Percentiles rank a stretch among this genome's conserved stretches.
These are phyloP conservation scores for Bettongia penicillata DNA, from an alignment of 2,113 vertebrate species.

Conservation along the genomic window DNA sequence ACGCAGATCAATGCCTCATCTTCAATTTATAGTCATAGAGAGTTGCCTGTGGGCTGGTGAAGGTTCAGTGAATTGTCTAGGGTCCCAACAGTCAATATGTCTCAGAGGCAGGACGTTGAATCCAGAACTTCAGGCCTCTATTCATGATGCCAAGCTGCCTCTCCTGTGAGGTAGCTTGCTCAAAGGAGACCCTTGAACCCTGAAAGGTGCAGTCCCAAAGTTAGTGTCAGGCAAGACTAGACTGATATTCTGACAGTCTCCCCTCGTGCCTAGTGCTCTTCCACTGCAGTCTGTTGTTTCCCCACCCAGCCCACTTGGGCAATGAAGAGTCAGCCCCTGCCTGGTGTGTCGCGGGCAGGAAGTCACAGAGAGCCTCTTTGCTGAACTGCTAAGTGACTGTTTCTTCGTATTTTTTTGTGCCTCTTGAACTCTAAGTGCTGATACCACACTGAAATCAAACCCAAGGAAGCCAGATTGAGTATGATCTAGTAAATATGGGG, in stretches of 20 bases:
- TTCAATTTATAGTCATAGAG: background rate
- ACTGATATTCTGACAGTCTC: background rate
- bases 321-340: background rate
- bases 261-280: background rate
- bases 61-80: background rate
- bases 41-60: background rate
- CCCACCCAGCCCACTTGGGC: background rate
- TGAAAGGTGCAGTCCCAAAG: background rate
- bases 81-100: background rate
- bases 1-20: background rate
- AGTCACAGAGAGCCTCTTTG: background rate
- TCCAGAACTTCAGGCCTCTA: background rate
- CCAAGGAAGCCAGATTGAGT: background rate
- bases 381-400: background rate
- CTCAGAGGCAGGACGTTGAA: background rate
- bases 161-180: background rate
- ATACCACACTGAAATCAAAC: background rate
- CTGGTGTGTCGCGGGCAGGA: background rate
- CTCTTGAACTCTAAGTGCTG: conserved; percentile 1
- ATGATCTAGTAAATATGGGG: conserved; percentile 1
- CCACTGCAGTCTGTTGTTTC: background rate
- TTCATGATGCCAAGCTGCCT: background rate
- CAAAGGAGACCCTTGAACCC: background rate
- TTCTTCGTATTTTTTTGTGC: background rate
- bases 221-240: background rate